Evolutionary conservation across 2,113 vertebrate species (phyloP).

Genomic region (Pangasianodon gigas): DNA sequence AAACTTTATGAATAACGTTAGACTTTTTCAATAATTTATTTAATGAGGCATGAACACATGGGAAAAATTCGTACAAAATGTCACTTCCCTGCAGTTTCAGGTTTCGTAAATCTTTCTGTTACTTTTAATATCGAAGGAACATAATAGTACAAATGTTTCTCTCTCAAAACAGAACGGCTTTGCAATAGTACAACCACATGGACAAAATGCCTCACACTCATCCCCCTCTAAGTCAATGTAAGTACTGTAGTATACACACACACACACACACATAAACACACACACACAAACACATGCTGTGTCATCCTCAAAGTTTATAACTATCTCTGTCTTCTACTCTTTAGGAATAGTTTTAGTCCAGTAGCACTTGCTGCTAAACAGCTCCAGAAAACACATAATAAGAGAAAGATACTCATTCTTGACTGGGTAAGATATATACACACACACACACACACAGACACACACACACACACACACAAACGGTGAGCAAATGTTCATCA

Average conservation of each 20-base stretch:
- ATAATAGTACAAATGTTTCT: constrained; percentile 2
- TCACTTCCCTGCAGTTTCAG: not conserved
- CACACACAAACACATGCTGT: not conserved
- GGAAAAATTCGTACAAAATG: not conserved
- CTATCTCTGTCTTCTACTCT: not conserved
- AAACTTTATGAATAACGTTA: too few relatives aligned
- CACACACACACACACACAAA: constrained; percentile 25
- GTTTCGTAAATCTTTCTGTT: not conserved
- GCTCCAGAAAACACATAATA: constrained; percentile 78
- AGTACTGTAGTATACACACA: constrained; percentile 60
- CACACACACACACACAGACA: constrained; percentile 36
- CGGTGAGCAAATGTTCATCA: not conserved
- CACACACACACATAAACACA: constrained; percentile 22
- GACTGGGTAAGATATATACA: constrained; percentile 85
- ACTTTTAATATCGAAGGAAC: not conserved
- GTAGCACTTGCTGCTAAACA: constrained; percentile 89
- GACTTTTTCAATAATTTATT: too few relatives aligned
- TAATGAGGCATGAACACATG: not conserved
- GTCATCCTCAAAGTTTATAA: not conserved
- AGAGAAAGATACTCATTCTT: constrained; percentile 90
- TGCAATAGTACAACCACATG: constrained; percentile 89
- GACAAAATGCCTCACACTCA: constrained; percentile 86
- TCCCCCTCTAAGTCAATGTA: constrained; percentile 86
- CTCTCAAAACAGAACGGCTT: constrained; percentile 84
- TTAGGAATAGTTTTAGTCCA: constrained; percentile 91